phyloP scores from a whole-genome alignment of 1,140 invertebrate species.

The Ostrea edulis region DNA sequence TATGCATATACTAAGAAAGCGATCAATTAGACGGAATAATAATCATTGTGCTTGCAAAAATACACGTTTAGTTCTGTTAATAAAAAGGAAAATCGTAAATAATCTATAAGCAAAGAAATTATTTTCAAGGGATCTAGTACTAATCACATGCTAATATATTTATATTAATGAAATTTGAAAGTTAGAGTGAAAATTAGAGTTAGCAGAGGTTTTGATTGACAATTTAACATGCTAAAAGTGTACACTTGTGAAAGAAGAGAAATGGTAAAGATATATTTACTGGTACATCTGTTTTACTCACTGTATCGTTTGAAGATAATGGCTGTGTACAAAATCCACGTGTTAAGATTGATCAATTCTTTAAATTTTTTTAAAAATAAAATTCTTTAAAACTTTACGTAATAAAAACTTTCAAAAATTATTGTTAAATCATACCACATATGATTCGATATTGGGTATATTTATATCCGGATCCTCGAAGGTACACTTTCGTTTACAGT shows the following conservation, averaged over 20 bases:
- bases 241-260: neutral
- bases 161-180: too few relatives aligned
- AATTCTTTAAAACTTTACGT: neutral
- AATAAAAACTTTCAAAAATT: neutral
- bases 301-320: neutral
- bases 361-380: neutral
- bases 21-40: too few relatives aligned
- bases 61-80: too few relatives aligned
- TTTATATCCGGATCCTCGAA: neutral
- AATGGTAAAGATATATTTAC: neutral
- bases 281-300: neutral
- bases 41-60: too few relatives aligned
- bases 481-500: neutral
- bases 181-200: neutral
- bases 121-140: too few relatives aligned
- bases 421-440: neutral
- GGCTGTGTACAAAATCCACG: neutral
- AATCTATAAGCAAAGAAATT: too few relatives aligned
- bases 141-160: too few relatives aligned
- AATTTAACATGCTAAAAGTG: neutral
- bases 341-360: neutral
- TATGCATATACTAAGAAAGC: too few relatives aligned
- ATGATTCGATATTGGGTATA: neutral
- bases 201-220: neutral
- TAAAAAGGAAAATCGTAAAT: too few relatives aligned